These are phyloP conservation scores for Aythya baeri DNA, from an alignment of 2,113 vertebrate species.

Conservation along the genomic window DNA sequence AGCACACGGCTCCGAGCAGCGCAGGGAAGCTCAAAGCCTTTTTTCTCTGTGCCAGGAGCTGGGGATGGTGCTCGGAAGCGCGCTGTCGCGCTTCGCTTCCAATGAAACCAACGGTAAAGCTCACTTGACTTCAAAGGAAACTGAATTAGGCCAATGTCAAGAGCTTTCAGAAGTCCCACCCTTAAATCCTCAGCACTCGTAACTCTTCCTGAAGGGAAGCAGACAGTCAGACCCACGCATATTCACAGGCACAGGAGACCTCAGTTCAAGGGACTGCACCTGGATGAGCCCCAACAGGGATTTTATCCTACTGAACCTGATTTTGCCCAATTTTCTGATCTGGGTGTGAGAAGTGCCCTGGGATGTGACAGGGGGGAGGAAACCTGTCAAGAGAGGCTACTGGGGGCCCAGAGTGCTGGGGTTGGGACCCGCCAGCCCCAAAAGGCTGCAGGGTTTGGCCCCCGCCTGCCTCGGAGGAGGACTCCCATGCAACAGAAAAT, in stretches of 20 bases:
- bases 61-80: background rate
- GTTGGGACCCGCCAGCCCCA: background rate
- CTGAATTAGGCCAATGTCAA: constrained; percentile 1
- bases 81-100: background rate
- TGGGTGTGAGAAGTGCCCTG: background rate
- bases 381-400: background rate
- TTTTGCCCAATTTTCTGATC: background rate
- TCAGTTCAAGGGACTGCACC: background rate
- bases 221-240: background rate
- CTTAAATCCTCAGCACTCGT: background rate
- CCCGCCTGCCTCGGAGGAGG: background rate
- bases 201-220: constrained; percentile 47
- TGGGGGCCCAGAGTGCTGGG: rapidly evolving
- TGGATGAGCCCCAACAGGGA: background rate
- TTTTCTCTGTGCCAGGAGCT: background rate
- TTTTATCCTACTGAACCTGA: background rate
- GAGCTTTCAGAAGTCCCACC: constrained; percentile 25
- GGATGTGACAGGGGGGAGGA: background rate
- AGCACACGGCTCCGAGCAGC: background rate
- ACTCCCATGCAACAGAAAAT: rapidly evolving
- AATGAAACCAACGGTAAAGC: background rate
- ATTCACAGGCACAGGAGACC: background rate
- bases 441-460: background rate
- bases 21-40: background rate
- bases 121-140: background rate